phyloP scores from a whole-genome alignment of 2,888 invertebrate genomes.

The Tetanocera ferruginea region DNA sequence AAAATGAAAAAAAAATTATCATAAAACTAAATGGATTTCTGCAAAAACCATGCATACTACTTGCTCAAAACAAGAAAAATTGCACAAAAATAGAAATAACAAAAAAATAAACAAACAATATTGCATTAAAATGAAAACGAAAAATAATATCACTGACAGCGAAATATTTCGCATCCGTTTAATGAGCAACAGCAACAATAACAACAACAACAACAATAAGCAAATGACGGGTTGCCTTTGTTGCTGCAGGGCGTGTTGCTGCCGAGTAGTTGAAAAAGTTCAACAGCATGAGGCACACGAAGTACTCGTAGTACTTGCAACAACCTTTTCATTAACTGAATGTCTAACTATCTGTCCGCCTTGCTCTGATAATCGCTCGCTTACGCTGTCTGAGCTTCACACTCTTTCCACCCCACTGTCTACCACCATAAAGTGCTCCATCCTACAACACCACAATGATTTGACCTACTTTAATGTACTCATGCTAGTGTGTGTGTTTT shows the following conservation, averaged over 20 bases:
- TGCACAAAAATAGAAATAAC: background rate
- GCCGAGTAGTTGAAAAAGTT: background rate
- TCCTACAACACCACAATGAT: too few species aligned
- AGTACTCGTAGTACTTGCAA: background rate
- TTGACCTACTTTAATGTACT: too few species aligned
- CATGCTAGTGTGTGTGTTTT: background rate
- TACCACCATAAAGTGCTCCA: background rate
- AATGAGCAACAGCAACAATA: slow-evolving; percentile 26
- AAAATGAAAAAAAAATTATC: background rate
- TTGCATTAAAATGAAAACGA: background rate
- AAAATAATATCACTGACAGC: slow-evolving; percentile 30
- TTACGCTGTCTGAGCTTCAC: background rate
- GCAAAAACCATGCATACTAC: background rate
- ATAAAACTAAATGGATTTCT: slow-evolving; percentile 14
- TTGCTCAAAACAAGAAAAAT: background rate
- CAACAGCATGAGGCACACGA: background rate
- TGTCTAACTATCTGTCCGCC: background rate
- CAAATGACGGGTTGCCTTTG: background rate
- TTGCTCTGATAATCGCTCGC: background rate
- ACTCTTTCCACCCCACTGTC: background rate
- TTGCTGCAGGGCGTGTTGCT: background rate
- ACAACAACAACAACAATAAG: too few species aligned
- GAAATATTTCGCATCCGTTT: slow-evolving; percentile 35
- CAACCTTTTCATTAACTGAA: background rate
- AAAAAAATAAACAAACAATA: background rate